phyloP scores from a whole-genome alignment of 1,140 invertebrate species.

The Drosophila jambulina region DNA sequence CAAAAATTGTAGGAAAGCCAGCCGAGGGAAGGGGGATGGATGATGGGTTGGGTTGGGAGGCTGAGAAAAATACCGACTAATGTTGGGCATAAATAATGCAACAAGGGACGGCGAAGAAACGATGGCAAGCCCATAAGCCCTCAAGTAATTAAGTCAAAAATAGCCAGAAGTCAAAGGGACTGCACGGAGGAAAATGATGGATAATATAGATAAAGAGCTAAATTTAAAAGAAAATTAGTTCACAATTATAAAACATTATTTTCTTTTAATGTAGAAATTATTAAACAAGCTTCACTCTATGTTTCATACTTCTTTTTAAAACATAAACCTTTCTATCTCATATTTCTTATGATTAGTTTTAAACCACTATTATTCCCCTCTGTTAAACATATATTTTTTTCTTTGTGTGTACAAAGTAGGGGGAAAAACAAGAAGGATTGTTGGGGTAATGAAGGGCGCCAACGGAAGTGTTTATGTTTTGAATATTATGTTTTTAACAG shows the following conservation, averaged over 20 bases:
- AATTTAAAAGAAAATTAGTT: not conserved
- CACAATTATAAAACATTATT: no score
- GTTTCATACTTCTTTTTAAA: no score
- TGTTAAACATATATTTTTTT: not conserved
- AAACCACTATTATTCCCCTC: not conserved
- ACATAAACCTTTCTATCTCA: rapidly evolving
- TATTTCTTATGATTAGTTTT: not conserved
- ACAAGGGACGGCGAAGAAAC: slow-evolving; percentile 10
- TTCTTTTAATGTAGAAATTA: not conserved
- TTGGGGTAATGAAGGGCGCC: slow-evolving; percentile 38
- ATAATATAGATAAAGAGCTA: not conserved
- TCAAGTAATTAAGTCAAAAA: slow-evolving; percentile 76
- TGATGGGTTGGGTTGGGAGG: not conserved
- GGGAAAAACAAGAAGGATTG: slow-evolving; percentile 28
- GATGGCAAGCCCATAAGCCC: slow-evolving; percentile 45
- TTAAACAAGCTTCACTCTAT: no score
- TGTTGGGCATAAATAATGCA: slow-evolving; percentile 53
- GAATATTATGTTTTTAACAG: slow-evolving; percentile 58
- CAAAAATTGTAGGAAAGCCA: slow-evolving; percentile 42
- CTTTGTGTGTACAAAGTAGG: not conserved
- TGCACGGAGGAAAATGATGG: slow-evolving; percentile 3
- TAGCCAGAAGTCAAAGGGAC: slow-evolving; percentile 46
- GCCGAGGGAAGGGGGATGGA: not conserved
- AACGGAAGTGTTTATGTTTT: slow-evolving; percentile 76
- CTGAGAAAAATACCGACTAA: slow-evolving; percentile 45